Percentiles rank a stretch among this genome's conserved stretches.
phyloP scores from a whole-genome alignment of 2,113 vertebrate genomes.

The Paraplagusia blochii region DNA sequence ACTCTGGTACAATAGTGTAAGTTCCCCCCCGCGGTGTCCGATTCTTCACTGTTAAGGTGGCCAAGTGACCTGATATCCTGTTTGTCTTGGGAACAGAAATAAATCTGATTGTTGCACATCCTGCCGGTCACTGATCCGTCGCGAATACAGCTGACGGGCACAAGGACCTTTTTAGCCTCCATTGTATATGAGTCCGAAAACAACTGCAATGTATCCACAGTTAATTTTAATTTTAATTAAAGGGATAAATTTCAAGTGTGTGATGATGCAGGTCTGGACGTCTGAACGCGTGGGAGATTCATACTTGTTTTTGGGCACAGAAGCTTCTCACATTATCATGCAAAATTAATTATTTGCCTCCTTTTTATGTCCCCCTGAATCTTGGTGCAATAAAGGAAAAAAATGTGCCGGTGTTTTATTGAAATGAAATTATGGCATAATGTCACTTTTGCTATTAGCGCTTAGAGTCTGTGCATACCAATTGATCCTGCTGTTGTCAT shows the following conservation, averaged over 20 bases:
- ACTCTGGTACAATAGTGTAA: constrained; percentile 20
- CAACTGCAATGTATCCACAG: constrained; percentile 19
- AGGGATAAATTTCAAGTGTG: constrained; percentile 37
- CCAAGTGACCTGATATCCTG: constrained; percentile 64
- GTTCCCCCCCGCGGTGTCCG: constrained; percentile 16
- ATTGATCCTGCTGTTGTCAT: constrained; percentile 78
- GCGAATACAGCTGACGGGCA: constrained; percentile 56
- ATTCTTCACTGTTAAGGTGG: constrained; percentile 40
- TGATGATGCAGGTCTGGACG: constrained; percentile 27
- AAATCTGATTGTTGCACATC: constrained; percentile 68
- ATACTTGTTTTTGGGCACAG: constrained; percentile 28
- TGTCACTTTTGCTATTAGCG: constrained; percentile 76
- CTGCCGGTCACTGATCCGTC: constrained; percentile 63
- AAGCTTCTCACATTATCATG: constrained; percentile 44
- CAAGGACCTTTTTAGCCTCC: constrained; percentile 41
- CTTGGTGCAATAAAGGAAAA: constrained; percentile 37
- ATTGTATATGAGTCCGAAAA: constrained; percentile 51
- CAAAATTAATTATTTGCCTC: constrained; percentile 65
- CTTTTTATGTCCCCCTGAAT: constrained; percentile 57
- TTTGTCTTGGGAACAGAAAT: constrained; percentile 62
- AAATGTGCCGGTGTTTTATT: constrained; percentile 65
- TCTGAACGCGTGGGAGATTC: constrained; percentile 44
- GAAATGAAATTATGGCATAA: constrained; percentile 73
- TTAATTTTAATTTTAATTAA: constrained; percentile 27
- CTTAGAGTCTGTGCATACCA: constrained; percentile 70